These are phyloP conservation scores for Tachyglossus aculeatus DNA, from an alignment of 2,797 vertebrate species.

Conservation along the genomic window DNA sequence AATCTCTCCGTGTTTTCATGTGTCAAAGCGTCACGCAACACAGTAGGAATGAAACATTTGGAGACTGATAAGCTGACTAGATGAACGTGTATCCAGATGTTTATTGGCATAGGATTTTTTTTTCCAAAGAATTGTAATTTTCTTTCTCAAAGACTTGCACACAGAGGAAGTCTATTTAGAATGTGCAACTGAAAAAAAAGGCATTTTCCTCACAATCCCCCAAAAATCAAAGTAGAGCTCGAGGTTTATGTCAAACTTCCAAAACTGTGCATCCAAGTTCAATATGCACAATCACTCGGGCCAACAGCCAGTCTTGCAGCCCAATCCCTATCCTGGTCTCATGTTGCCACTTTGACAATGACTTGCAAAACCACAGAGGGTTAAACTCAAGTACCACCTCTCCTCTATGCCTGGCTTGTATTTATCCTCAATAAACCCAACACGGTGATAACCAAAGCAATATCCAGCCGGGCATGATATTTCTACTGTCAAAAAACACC, in stretches of 20 bases:
- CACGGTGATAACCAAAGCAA: background rate
- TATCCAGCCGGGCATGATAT: conserved; percentile 4
- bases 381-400: conserved; percentile 1
- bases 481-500: conserved; percentile 22
- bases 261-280: conserved; percentile 25
- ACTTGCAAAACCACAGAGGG: conserved; percentile 30
- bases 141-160: background rate
- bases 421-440: background rate
- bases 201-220: conserved; percentile 14
- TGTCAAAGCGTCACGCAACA: no score
- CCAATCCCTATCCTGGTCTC: background rate
- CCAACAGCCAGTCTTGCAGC: background rate
- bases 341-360: conserved; percentile 40
- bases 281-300: no score
- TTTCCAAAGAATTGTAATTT: background rate
- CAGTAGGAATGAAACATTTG: no score
- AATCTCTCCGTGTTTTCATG: no score
- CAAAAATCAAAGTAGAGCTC: conserved; percentile 31
- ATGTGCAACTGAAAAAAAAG: conserved; percentile 28
- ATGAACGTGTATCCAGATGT: background rate
- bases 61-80: no score
- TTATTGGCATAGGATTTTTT: background rate
- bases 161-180: background rate
- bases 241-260: conserved; percentile 47
- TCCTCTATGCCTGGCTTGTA: accelerated